These are phyloP conservation scores for Lomographa bimaculata DNA, from an alignment of 2,888 invertebrate genomes.

Conservation along the genomic window DNA sequence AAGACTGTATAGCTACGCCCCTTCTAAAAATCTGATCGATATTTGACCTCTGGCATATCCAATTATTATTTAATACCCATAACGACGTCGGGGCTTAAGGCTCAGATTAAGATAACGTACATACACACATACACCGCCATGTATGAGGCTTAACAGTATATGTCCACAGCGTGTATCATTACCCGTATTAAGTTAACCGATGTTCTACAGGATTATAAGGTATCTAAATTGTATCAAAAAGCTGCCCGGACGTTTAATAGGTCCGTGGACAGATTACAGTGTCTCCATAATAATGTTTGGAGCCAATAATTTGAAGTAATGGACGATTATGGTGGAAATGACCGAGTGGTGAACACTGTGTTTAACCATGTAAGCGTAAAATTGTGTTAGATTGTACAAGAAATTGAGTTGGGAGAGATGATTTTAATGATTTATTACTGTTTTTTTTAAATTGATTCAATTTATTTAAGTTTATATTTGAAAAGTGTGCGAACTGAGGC, in stretches of 20 bases:
- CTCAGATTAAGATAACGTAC: slow-evolving; percentile 70
- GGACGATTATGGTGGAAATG: slow-evolving; percentile 30
- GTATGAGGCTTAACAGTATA: slow-evolving; percentile 5
- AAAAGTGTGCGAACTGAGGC: too few relatives aligned
- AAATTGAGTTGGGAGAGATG: slow-evolving; percentile 13
- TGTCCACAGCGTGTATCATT: slow-evolving; percentile 77
- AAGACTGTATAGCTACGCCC: slow-evolving; percentile 24
- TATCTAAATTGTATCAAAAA: slow-evolving; percentile 77
- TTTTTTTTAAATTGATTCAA: slow-evolving; percentile 10
- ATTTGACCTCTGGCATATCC: slow-evolving; percentile 73
- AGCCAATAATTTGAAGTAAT: slow-evolving; percentile 34
- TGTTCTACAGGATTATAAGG: slow-evolving; percentile 51
- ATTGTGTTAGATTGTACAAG: slow-evolving; percentile 10
- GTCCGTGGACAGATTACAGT: slow-evolving; percentile 58
- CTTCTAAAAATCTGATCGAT: slow-evolving; percentile 52
- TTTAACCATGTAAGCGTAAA: slow-evolving; percentile 17
- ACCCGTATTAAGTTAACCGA: slow-evolving; percentile 63
- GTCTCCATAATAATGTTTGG: slow-evolving; percentile 47
- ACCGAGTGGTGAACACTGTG: slow-evolving; percentile 18
- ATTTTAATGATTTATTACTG: slow-evolving; percentile 24
- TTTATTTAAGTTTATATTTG: too few relatives aligned
- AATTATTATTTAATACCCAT: slow-evolving; percentile 77
- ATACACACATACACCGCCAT: slow-evolving; percentile 1
- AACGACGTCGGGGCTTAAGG: slow-evolving; percentile 66
- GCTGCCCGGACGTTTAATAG: slow-evolving; percentile 47